Conservation (phyloP, 2,888 invertebrate genomes). For the Villa cingulata region DNA sequence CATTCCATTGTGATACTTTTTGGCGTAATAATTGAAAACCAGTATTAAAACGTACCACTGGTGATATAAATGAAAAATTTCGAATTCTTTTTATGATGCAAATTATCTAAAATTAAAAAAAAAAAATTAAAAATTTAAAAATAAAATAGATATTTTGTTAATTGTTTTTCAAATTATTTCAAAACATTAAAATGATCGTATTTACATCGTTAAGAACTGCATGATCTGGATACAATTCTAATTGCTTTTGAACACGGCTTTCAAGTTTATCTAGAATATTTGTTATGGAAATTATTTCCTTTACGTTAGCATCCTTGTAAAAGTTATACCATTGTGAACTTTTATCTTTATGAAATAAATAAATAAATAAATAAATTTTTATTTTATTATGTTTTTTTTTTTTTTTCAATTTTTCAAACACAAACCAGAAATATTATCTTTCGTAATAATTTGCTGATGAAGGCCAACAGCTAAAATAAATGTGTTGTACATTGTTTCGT, state of each 20-base stretch:
- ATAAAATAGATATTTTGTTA: too few relatives aligned
- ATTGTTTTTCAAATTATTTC: too few relatives aligned
- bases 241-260: constrained; percentile 45
- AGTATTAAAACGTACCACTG: constrained; percentile 75
- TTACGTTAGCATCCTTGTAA: constrained; percentile 70
- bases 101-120: constrained; percentile 40
- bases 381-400: too few relatives aligned
- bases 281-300: constrained; percentile 59
- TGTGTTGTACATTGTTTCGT: constrained; percentile 25
- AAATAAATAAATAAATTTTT: not conserved
- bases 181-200: constrained; percentile 1
- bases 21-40: constrained; percentile 81
- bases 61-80: constrained; percentile 61
- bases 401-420: not conserved
- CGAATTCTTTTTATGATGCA: constrained; percentile 44
- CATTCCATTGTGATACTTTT: constrained; percentile 83
- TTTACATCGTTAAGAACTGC: constrained; percentile 67
- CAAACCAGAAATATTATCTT: constrained; percentile 17
- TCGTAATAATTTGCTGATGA: constrained; percentile 26
- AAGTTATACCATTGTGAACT: constrained; percentile 44
- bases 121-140: too few relatives aligned
- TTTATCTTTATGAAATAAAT: constrained; percentile 3
- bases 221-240: constrained; percentile 79
- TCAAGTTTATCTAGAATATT: constrained; percentile 55
- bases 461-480: constrained; percentile 26